phyloP scores from a whole-genome alignment of 2,888 invertebrate genomes.

The Digitonthophagus gazella region DNA sequence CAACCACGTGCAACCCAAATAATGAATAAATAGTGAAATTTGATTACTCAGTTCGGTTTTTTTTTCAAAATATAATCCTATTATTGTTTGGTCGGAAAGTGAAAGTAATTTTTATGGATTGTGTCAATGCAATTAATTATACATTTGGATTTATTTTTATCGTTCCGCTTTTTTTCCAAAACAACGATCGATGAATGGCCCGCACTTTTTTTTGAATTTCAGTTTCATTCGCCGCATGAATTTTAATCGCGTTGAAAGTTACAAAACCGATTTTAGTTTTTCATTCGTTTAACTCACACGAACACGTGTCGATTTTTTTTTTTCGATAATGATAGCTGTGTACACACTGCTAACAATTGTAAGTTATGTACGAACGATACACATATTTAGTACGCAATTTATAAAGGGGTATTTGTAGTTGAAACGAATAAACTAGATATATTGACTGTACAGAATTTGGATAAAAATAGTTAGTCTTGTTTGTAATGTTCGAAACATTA shows the following conservation, averaged over 20 bases:
- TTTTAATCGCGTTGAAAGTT: not conserved
- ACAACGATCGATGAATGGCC: not conserved
- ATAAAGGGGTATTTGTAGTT: not conserved
- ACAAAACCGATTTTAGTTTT: not conserved
- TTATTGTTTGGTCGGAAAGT: conserved; percentile 25
- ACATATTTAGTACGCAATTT: not conserved
- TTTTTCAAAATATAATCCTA: conserved; percentile 23
- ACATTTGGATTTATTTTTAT: conserved; percentile 27
- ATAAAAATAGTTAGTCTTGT: not conserved
- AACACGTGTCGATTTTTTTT: not conserved
- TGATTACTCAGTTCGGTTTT: conserved; percentile 23
- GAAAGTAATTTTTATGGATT: conserved; percentile 26
- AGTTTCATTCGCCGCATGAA: not conserved
- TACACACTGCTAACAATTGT: not conserved
- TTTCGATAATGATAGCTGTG: not conserved
- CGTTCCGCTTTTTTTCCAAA: conserved; percentile 22
- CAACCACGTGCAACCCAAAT: conserved; percentile 23
- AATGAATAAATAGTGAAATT: conserved; percentile 26
- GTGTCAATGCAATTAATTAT: conserved; percentile 27
- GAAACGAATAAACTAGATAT: not conserved
- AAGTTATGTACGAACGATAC: not conserved
- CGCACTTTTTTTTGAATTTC: not conserved
- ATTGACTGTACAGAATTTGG: not conserved
- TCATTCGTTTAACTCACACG: not conserved
- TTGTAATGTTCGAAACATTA: not conserved